phyloP scores from a whole-genome alignment of 2,797 vertebrate species.

The Podarcis siculus region DNA sequence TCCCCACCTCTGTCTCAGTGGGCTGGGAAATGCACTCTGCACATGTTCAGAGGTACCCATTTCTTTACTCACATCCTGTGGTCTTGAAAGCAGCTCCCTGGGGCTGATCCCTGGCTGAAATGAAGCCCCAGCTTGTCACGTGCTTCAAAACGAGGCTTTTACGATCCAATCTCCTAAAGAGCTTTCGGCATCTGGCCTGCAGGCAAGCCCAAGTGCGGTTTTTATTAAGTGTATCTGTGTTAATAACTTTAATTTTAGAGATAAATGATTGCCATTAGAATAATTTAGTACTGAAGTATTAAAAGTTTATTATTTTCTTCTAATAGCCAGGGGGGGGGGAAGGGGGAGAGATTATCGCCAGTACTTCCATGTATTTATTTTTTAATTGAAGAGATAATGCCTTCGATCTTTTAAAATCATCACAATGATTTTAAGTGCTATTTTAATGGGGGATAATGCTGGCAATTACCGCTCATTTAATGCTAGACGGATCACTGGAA shows the following conservation, averaged over 20 bases:
- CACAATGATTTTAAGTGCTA: neutral
- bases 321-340: neutral
- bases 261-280: slow-evolving; percentile 33
- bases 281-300: slow-evolving; percentile 15
- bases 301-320: slow-evolving; percentile 35
- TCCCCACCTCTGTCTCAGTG: too few species aligned
- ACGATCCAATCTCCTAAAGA: neutral
- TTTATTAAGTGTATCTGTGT: slow-evolving; percentile 18
- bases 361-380: slow-evolving; percentile 19
- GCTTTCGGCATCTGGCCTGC: neutral
- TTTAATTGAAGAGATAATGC: slow-evolving; percentile 24
- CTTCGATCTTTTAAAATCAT: neutral
- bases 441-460: slow-evolving; percentile 5
- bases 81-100: neutral
- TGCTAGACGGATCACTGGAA: neutral
- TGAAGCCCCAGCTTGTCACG: neutral
- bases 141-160: neutral
- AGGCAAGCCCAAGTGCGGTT: slow-evolving; percentile 12
- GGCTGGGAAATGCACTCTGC: neutral
- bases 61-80: neutral
- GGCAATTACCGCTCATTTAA: slow-evolving; percentile 1
- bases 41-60: neutral
- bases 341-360: neutral
- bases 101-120: neutral
- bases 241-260: slow-evolving; percentile 42